phyloP scores from a whole-genome alignment of 2,113 vertebrate genomes.

The Psittacara wagleri region DNA sequence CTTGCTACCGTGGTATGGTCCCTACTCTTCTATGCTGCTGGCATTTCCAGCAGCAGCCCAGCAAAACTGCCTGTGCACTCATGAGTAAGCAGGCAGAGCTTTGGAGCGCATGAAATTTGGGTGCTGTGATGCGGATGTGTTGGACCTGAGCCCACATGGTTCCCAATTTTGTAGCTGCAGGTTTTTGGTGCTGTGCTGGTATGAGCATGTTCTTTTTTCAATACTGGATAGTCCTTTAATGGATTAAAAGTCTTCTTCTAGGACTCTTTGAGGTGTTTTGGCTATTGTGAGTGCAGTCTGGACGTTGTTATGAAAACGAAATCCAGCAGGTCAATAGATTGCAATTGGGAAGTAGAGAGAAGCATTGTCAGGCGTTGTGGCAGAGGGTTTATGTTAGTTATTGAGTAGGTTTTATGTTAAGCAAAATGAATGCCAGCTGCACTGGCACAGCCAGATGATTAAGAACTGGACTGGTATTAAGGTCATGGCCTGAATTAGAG shows the following conservation, averaged over 20 bases:
- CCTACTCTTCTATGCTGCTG: background rate
- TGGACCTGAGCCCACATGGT: accelerated
- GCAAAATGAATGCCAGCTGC: constrained; percentile 17
- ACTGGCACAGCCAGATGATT: constrained; percentile 40
- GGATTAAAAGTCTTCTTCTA: background rate
- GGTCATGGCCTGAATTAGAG: constrained; percentile 65
- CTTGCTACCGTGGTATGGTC: background rate
- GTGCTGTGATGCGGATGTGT: accelerated
- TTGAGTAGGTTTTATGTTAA: background rate
- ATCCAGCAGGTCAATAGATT: background rate
- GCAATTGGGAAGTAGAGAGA: background rate
- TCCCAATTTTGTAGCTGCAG: background rate
- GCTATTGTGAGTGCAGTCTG: background rate
- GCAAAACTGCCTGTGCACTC: accelerated
- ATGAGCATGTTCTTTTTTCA: background rate
- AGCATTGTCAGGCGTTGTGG: background rate
- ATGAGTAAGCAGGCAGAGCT: accelerated
- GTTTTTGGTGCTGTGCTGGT: background rate
- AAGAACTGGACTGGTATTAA: constrained; percentile 66
- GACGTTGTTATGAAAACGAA: background rate
- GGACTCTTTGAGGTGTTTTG: background rate
- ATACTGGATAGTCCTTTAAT: accelerated
- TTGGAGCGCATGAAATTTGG: background rate
- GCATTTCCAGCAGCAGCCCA: background rate
- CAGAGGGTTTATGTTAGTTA: background rate